These are phyloP conservation scores for Aptenodytes forsteri DNA, from an alignment of 2,113 vertebrate genomes.

Conservation along the genomic window DNA sequence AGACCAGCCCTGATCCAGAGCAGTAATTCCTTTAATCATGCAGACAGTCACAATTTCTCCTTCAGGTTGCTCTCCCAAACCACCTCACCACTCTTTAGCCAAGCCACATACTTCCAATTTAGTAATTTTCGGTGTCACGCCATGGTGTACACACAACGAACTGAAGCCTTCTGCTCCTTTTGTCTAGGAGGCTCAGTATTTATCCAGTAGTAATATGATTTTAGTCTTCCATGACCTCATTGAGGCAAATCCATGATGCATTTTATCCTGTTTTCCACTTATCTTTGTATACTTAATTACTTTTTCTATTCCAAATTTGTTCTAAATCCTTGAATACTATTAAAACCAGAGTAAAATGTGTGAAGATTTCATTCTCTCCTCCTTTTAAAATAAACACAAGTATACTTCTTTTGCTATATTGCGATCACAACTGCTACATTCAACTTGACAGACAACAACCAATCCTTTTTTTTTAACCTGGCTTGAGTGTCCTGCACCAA, in stretches of 20 bases:
- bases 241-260: not conserved
- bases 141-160: not conserved
- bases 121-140: accelerated
- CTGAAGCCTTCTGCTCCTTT: not conserved
- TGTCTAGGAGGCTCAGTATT: not conserved
- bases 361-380: not conserved
- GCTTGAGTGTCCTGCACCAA: not conserved
- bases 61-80: not conserved
- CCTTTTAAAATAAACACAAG: not conserved
- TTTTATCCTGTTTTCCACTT: slow-evolving; percentile 46
- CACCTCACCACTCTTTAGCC: not conserved
- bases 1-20: not conserved
- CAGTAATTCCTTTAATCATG: not conserved
- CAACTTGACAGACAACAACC: not conserved
- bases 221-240: slow-evolving; percentile 29
- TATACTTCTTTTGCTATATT: not conserved
- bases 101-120: not conserved
- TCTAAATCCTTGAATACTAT: not conserved
- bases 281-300: not conserved
- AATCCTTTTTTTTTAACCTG: not conserved
- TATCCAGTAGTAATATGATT: not conserved
- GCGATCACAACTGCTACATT: not conserved
- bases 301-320: not conserved
- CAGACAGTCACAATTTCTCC: not conserved
- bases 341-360: not conserved